These are phyloP conservation scores for Diabrotica balteata DNA, from an alignment of 2,888 invertebrate species.

Conservation along the genomic window DNA sequence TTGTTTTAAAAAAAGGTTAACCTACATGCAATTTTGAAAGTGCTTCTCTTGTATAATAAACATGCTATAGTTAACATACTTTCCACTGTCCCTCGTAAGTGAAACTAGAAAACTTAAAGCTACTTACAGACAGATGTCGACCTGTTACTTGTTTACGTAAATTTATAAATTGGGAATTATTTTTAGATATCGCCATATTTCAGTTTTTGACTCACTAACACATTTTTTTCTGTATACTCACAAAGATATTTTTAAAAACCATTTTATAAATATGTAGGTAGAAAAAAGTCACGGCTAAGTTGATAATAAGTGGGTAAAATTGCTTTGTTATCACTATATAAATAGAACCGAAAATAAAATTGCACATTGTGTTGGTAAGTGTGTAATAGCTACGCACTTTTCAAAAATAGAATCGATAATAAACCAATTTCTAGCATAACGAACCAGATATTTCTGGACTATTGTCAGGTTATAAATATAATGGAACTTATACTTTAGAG, in stretches of 20 bases:
- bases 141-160: conserved; percentile 4
- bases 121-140: conserved; percentile 15
- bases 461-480: too few species aligned
- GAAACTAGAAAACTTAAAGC: not conserved
- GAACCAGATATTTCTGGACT: too few species aligned
- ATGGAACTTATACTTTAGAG: too few species aligned
- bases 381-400: not conserved
- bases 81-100: not conserved
- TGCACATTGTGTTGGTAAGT: conserved; percentile 1
- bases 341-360: conserved; percentile 3
- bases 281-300: not conserved
- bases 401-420: conserved; percentile 8
- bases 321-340: too few species aligned
- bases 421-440: not conserved
- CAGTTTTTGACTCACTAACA: conserved; percentile 12
- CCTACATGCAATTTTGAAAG: too few species aligned
- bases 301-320: not conserved
- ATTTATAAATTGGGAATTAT: conserved; percentile 4
- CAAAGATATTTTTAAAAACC: conserved; percentile 11
- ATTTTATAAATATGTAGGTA: conserved; percentile 2
- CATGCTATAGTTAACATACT: too few species aligned
- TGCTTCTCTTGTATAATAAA: too few species aligned
- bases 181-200: not conserved
- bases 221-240: conserved; percentile 15
- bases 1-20: too few species aligned